Percentiles rank a stretch among this genome's conserved stretches.
Conservation (phyloP, 2,888 invertebrate genomes). For the Eristalis tenax region DNA sequence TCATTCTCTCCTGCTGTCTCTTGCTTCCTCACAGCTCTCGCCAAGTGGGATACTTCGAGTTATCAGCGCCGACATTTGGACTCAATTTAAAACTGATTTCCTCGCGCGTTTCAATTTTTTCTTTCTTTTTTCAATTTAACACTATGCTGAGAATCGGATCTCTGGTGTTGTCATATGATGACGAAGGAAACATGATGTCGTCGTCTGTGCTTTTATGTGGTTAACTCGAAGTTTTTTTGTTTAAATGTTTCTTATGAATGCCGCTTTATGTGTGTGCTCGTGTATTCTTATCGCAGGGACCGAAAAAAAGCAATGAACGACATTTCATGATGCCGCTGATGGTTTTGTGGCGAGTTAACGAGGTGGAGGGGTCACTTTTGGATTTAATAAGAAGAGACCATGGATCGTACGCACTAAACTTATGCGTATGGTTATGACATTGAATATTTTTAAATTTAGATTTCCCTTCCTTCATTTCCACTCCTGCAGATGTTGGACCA, state of each 20-base stretch:
- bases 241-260: conserved; percentile 2
- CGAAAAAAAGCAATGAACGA: conserved; percentile 30
- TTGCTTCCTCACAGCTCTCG: not conserved
- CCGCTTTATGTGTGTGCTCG: not conserved
- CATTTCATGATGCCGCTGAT: conserved; percentile 30
- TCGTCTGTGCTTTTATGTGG: conserved; percentile 26
- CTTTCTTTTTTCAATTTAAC: conserved; percentile 22
- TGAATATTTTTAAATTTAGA: not conserved
- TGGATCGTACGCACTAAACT: not conserved
- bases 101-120: conserved; percentile 24
- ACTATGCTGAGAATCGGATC: not conserved
- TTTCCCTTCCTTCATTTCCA: not conserved
- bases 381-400: conserved; percentile 16
- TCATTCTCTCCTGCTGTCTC: conserved; percentile 7
- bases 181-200: conserved; percentile 42
- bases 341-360: conserved; percentile 15
- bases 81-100: conserved; percentile 49
- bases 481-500: not conserved
- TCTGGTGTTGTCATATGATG: conserved; percentile 33
- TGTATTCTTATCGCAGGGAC: conserved; percentile 47
- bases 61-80: conserved; percentile 67
- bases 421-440: not conserved
- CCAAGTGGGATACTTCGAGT: conserved; percentile 40
- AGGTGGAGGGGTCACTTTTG: conserved; percentile 7
- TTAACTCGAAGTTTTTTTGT: conserved; percentile 12